A percentile compares a stretch with the other conserved stretches of the same genome.
Evolutionary conservation across 2,888 invertebrate genomes (phyloP).

Genomic region (Cheilosia vernalis): DNA sequence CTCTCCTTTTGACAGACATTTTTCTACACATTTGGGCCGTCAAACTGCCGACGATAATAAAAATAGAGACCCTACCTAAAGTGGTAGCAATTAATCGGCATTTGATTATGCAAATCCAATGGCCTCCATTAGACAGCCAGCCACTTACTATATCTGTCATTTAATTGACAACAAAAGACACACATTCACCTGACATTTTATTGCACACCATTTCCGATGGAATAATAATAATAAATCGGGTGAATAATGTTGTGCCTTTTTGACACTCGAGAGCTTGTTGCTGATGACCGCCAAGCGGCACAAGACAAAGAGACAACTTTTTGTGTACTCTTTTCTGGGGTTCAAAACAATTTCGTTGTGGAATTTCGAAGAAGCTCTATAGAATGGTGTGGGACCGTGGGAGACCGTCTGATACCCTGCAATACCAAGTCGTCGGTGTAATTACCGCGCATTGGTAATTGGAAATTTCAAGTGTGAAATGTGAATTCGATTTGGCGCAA

Average conservation of each 20-base stretch:
- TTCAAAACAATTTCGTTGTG: background rate
- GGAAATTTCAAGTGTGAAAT: conserved; percentile 23
- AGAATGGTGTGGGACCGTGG: background rate
- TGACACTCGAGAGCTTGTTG: conserved; percentile 59
- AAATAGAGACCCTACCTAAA: conserved; percentile 40
- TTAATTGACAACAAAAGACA: conserved; percentile 26
- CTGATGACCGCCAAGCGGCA: conserved; percentile 26
- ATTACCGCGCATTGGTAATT: conserved; percentile 31
- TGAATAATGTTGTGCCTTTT: conserved; percentile 28
- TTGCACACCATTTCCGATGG: conserved; percentile 56
- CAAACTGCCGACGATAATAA: background rate
- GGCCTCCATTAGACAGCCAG: conserved; percentile 66
- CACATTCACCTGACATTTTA: conserved; percentile 40
- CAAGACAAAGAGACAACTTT: conserved; percentile 8
- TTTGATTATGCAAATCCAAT: conserved; percentile 70
- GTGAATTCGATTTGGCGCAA: conserved; percentile 20
- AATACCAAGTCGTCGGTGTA: background rate
- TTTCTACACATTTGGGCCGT: background rate
- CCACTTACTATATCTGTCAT: conserved; percentile 42
- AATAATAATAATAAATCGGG: conserved; percentile 47
- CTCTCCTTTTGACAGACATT: background rate
- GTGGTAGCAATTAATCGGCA: conserved; percentile 65
- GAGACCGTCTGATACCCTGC: too few species aligned
- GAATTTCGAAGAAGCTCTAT: background rate
- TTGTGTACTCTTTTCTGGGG: background rate